These are phyloP conservation scores for Charina bottae DNA, from an alignment of 2,113 vertebrate genomes.

Conservation along the genomic window DNA sequence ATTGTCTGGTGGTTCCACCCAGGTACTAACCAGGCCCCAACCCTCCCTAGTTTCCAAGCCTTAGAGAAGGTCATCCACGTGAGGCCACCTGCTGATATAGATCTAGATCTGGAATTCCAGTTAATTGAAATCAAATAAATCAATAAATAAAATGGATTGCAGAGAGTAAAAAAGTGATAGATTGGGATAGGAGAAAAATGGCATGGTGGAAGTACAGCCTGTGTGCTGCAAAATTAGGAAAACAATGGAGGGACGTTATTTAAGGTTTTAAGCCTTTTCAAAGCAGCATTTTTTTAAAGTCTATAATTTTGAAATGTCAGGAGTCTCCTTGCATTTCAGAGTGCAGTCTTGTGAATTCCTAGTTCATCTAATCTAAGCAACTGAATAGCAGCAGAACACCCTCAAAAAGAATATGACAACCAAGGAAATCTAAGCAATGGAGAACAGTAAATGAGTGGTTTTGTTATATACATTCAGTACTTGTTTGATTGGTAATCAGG, in stretches of 20 bases:
- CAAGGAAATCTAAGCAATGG: constrained; percentile 3
- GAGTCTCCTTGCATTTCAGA: background rate
- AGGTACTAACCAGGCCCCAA: background rate
- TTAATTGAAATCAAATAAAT: background rate
- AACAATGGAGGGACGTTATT: background rate
- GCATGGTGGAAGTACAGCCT: background rate
- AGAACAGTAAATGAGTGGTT: constrained; percentile 33
- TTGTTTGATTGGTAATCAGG: constrained; percentile 57
- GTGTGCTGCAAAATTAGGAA: background rate
- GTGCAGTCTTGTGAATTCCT: background rate
- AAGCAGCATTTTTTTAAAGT: background rate
- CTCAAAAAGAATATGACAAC: background rate
- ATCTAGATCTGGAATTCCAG: background rate
- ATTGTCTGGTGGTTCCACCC: background rate
- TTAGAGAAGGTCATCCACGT: background rate
- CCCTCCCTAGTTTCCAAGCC: background rate
- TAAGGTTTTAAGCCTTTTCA: background rate
- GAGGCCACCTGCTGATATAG: background rate
- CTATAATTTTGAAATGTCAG: background rate
- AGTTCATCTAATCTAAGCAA: constrained; percentile 17
- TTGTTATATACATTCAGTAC: constrained; percentile 13
- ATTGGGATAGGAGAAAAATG: background rate
- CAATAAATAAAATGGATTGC: background rate
- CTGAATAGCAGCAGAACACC: constrained; percentile 24
- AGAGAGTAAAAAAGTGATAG: background rate